These are phyloP conservation scores for Periphyllus acericola DNA, from an alignment of 2,888 invertebrate genomes.

Conservation along the genomic window DNA sequence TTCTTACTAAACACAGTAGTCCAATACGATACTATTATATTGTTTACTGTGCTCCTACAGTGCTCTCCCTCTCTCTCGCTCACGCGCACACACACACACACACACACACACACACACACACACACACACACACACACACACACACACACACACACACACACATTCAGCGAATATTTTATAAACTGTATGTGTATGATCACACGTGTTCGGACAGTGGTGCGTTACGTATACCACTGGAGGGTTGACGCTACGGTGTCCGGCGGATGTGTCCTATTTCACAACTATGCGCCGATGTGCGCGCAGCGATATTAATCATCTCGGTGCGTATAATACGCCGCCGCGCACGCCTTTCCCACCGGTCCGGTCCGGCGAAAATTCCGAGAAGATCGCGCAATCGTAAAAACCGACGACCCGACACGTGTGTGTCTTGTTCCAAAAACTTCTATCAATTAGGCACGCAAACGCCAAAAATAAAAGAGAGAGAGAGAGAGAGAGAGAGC, in stretches of 20 bases:
- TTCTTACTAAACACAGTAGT: too few species aligned
- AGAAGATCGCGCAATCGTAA: conserved; percentile 53
- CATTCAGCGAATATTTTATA: neutral
- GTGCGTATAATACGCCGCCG: neutral
- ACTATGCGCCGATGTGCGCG: neutral
- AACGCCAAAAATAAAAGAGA: neutral
- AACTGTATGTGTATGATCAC: neutral
- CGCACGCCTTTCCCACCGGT: conserved; percentile 36
- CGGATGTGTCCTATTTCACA: conserved; percentile 60
- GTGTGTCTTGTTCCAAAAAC: conserved; percentile 15
- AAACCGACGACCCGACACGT: conserved; percentile 42
- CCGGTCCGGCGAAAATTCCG: conserved; percentile 25
- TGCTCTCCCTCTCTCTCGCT: neutral
- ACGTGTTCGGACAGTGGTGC: conserved; percentile 4
- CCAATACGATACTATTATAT: neutral
- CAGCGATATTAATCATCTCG: conserved; percentile 44
- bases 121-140: neutral
- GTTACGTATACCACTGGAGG: neutral
- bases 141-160: neutral
- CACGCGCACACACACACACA: too few species aligned
- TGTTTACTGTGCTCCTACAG: neutral
- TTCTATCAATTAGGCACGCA: conserved; percentile 24
- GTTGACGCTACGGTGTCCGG: conserved; percentile 44
- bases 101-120: neutral
- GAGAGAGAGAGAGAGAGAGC: neutral